Evolutionary conservation across 2,888 invertebrate species (phyloP).

Genomic region (Nysson spinosus): DNA sequence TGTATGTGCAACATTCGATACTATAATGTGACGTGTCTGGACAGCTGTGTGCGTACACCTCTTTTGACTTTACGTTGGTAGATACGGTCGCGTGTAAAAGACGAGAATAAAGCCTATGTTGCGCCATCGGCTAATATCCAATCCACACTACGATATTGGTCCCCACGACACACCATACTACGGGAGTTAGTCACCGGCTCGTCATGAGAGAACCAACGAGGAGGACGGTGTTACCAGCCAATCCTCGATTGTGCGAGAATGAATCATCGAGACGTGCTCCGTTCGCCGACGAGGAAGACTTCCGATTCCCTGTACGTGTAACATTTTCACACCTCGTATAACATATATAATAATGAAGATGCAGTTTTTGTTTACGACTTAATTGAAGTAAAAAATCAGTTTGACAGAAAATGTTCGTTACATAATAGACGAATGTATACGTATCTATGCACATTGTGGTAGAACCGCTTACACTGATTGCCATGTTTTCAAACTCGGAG

Average conservation of each 20-base stretch:
- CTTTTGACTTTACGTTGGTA: conserved; percentile 21
- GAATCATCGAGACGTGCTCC: conserved; percentile 47
- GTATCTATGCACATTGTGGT: conserved; percentile 61
- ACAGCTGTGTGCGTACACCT: conserved; percentile 10
- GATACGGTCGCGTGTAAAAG: conserved; percentile 34
- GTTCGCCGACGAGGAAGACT: conserved; percentile 39
- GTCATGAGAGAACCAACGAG: conserved; percentile 40
- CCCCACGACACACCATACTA: conserved; percentile 36
- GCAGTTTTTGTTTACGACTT: too few relatives aligned
- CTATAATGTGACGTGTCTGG: background rate
- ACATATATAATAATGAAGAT: too few relatives aligned
- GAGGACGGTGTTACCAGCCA: conserved; percentile 16
- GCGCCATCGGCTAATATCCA: conserved; percentile 42
- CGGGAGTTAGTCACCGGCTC: conserved; percentile 51
- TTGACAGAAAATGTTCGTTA: conserved; percentile 31
- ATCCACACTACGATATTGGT: conserved; percentile 22
- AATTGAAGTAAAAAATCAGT: too few relatives aligned
- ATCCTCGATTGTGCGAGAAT: conserved; percentile 35
- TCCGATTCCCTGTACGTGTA: conserved; percentile 34
- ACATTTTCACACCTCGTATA: conserved; percentile 12
- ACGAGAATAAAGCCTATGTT: conserved; percentile 44
- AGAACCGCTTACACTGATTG: conserved; percentile 75
- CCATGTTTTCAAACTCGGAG: conserved; percentile 74
- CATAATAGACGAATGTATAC: conserved; percentile 42
- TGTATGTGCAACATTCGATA: background rate